Evolutionary conservation across 2,113 vertebrate genomes (phyloP).

Genomic region (Charadrius vociferus): DNA sequence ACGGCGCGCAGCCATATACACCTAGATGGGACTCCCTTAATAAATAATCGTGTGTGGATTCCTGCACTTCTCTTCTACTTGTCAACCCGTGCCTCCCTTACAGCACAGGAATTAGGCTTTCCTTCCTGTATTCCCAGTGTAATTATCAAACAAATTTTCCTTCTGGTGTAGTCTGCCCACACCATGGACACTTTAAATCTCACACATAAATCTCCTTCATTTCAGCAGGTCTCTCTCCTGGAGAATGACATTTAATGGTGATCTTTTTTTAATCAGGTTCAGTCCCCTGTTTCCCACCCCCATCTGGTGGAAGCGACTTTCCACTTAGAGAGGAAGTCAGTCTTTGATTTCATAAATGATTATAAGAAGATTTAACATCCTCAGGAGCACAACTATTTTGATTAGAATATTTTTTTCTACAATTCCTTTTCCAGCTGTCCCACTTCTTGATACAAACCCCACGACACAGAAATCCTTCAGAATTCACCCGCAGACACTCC

Average conservation of each 20-base stretch:
- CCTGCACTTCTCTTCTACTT: slow-evolving; percentile 15
- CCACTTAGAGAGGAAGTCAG: slow-evolving; percentile 58
- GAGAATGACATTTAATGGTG: slow-evolving; percentile 20
- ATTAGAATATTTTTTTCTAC: slow-evolving; percentile 30
- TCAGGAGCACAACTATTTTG: slow-evolving; percentile 52
- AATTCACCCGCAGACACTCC: not conserved
- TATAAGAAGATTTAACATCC: slow-evolving; percentile 67
- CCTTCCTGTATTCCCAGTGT: slow-evolving; percentile 35
- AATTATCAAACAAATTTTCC: slow-evolving; percentile 30
- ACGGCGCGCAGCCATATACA: not conserved
- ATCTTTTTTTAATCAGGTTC: slow-evolving; percentile 62
- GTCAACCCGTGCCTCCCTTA: slow-evolving; percentile 28
- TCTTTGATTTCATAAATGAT: slow-evolving; percentile 66
- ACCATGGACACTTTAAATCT: slow-evolving; percentile 36
- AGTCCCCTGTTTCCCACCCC: slow-evolving; percentile 28
- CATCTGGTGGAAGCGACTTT: slow-evolving; percentile 54
- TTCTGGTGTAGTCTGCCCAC: slow-evolving; percentile 23
- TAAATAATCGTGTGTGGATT: slow-evolving; percentile 4
- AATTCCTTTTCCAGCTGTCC: slow-evolving; percentile 67
- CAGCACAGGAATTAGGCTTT: slow-evolving; percentile 20
- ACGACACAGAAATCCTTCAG: not conserved
- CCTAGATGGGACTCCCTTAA: slow-evolving; percentile 20
- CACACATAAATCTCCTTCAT: slow-evolving; percentile 50
- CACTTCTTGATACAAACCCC: not conserved
- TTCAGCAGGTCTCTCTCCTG: slow-evolving; percentile 6